phyloP scores from a whole-genome alignment of 2,888 invertebrate genomes.

The Apamea anceps region DNA sequence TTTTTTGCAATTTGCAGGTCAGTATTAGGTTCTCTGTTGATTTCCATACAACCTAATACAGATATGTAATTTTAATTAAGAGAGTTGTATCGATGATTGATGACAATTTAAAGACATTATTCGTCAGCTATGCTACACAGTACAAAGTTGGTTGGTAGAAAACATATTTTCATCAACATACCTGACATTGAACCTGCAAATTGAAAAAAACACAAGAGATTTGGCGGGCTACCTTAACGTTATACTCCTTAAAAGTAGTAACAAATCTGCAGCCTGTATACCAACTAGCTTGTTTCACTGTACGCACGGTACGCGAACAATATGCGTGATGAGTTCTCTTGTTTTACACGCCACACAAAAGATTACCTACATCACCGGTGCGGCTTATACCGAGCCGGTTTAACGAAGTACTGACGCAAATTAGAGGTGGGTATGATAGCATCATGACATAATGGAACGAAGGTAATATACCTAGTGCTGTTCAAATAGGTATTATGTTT shows the following conservation, averaged over 20 bases:
- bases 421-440: conserved; percentile 25
- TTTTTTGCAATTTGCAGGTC: neutral
- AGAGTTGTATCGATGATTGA: neutral
- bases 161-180: neutral
- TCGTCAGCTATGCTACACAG: too few relatives aligned
- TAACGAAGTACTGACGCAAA: conserved; percentile 39
- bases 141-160: neutral
- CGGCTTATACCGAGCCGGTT: conserved; percentile 40
- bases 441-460: neutral
- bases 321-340: conserved; percentile 68
- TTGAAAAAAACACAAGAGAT: neutral
- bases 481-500: neutral
- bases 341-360: conserved; percentile 62
- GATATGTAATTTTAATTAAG: neutral
- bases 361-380: conserved; percentile 53
- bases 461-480: neutral
- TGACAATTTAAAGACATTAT: too few relatives aligned
- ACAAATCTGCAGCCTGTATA: neutral
- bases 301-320: conserved; percentile 51
- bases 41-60: neutral
- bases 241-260: neutral
- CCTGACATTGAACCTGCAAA: neutral
- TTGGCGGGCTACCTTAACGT: neutral
- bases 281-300: neutral
- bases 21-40: neutral